A percentile compares a stretch with the other conserved stretches of the same genome.
Conservation (phyloP, 2,888 invertebrate species). For the Apotomis capreana region DNA sequence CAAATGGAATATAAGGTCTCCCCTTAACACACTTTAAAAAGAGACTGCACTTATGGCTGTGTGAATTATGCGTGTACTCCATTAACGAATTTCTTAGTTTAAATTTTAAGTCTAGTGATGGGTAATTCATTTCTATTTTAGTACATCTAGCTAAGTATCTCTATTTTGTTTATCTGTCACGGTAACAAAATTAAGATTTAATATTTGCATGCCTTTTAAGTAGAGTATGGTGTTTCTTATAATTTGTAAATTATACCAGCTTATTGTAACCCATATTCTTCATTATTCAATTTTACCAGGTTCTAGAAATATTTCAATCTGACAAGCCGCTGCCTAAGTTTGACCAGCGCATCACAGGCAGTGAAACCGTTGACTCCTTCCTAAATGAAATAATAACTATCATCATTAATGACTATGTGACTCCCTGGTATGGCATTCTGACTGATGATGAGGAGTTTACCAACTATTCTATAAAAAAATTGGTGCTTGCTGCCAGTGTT, state of each 20-base stretch:
- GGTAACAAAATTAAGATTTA: too few relatives aligned
- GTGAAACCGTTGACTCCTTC: slow-evolving; percentile 93
- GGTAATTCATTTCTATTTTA: too few relatives aligned
- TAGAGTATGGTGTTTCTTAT: too few relatives aligned
- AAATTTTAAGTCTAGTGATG: too few relatives aligned
- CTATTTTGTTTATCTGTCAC: too few relatives aligned
- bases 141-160: too few relatives aligned
- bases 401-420: slow-evolving; percentile 91
- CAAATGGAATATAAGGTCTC: too few relatives aligned
- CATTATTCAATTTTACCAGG: slow-evolving; percentile 51
- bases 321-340: slow-evolving; percentile 63
- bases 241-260: too few relatives aligned
- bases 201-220: background rate
- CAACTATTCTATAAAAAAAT: slow-evolving; percentile 85
- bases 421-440: slow-evolving; percentile 87
- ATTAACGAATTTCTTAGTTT: too few relatives aligned
- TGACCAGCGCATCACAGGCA: slow-evolving; percentile 89
- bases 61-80: too few relatives aligned
- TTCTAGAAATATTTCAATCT: slow-evolving; percentile 67
- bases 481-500: slow-evolving; percentile 85
- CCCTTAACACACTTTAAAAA: too few relatives aligned
- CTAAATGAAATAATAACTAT: slow-evolving; percentile 92
- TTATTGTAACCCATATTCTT: background rate
- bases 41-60: too few relatives aligned
- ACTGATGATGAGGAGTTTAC: slow-evolving; percentile 90